Base-by-base conservation (phyloP, 2,888 invertebrate genomes). In the Drosophila merina region DNA sequence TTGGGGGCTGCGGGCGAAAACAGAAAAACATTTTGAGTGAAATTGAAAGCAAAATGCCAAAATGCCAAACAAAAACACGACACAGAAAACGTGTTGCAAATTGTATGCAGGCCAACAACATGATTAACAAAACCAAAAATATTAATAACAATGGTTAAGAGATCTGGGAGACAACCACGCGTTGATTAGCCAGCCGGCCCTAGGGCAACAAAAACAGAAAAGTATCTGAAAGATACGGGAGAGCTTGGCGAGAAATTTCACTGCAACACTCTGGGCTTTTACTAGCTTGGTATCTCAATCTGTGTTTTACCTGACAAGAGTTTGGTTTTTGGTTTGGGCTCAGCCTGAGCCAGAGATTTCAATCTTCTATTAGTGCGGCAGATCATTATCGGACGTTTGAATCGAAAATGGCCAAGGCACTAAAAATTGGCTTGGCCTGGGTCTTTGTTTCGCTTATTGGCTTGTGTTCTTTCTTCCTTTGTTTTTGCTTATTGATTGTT, bases 41-140 rank as follows among this genome's bases (percentile, higher is more conserved):
- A 86, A 86, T 80, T 84, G 86, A 81, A 81, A 81, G 80, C 73
- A 57, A 38, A 52, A 31, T 64, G 30, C 57, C 73, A 57, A 38
- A 52, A 31, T 64, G 30, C 57, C 50, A 60, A 72, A 68, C 63
- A 57, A 72, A 52, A 48, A 62, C 60, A 63, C 56, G 47, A 59
- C 60, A 66, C 56, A 49, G 50, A 67, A 86, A 77, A 80, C 84
- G 81, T 86, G 87, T 72, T 73, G 68, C 84, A 80, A 81, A 81
- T 81, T 84, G 75, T 75, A 72, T 60, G 70, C 70, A 70, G 63
- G 54, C 45, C 52, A 26, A n/a, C 12, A 9, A 48, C 26, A 40
- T 42, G 45, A 64, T 64, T 64, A 72, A 60, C 36, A 75, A 72
- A 80, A 71, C 71, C 54, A 56, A 72, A 62, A 59, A 68, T 63